Evolutionary conservation across 2,113 vertebrate species (phyloP).

Genomic region (Microcebus griseorufus): DNA sequence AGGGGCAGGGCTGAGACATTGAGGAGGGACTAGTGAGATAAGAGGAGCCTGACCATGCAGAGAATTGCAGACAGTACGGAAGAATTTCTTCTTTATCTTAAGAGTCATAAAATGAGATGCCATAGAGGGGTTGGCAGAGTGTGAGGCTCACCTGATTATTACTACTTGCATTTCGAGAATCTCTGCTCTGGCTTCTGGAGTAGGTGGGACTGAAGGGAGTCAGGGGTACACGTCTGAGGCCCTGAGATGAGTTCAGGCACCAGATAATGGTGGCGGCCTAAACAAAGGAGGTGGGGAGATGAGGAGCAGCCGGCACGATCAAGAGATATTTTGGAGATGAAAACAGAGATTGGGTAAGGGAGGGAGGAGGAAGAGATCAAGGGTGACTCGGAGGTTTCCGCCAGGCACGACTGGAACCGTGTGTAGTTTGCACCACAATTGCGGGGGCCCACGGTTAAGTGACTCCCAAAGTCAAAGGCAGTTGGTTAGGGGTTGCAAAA

Average conservation of each 20-base stretch:
- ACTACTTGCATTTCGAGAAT: not conserved
- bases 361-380: not conserved
- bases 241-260: not conserved
- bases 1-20: not conserved
- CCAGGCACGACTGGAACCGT: not conserved
- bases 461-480: slow-evolving; percentile 53
- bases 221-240: not conserved
- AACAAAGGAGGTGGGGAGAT: not conserved
- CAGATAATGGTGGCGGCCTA: not conserved
- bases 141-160: not conserved
- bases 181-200: not conserved
- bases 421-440: not conserved
- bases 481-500: slow-evolving; percentile 43
- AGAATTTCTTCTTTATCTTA: not conserved
- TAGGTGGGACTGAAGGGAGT: not conserved
- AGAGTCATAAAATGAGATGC: not conserved
- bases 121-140: no score
- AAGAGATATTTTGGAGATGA: not conserved
- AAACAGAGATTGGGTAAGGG: not conserved
- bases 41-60: no score
- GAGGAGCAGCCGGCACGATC: not conserved
- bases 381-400: not conserved
- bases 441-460: not conserved
- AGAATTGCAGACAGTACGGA: accelerated
- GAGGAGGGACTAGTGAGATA: not conserved